A percentile compares a stretch with the other conserved stretches of the same genome.
Evolutionary conservation across 2,888 invertebrate species (phyloP).

Genomic region (Mycalesis mineus): DNA sequence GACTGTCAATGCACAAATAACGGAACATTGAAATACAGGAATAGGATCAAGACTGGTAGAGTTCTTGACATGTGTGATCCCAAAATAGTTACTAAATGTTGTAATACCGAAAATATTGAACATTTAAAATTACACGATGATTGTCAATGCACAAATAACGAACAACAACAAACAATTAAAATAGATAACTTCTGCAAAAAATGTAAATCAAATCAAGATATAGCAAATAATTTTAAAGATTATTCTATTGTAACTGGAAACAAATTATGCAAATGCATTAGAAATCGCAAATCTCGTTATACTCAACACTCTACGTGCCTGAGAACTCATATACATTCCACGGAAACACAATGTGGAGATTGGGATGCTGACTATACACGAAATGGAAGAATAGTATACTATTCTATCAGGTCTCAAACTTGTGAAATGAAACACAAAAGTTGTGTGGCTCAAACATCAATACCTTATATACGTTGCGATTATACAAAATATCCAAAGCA

Average conservation of each 20-base stretch:
- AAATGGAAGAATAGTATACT: background rate
- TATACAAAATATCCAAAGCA: background rate
- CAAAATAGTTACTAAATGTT: too few relatives aligned
- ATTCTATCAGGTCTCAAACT: background rate
- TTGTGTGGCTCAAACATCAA: background rate
- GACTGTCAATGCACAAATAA: background rate
- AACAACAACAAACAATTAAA: too few relatives aligned
- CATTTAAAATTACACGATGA: background rate
- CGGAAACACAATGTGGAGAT: background rate
- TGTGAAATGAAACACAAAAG: background rate
- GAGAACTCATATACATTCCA: background rate
- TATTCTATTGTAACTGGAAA: background rate
- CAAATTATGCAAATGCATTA: background rate
- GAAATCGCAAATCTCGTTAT: background rate
- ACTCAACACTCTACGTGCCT: background rate
- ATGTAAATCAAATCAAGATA: background rate
- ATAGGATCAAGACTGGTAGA: background rate
- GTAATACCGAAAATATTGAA: background rate
- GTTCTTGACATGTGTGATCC: background rate
- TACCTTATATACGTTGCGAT: background rate
- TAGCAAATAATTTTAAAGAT: background rate
- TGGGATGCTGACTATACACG: background rate
- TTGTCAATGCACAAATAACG: background rate
- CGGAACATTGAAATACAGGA: background rate
- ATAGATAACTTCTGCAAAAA: conserved; percentile 2